Evolutionary conservation across 2,888 invertebrate species (phyloP).

Genomic region (Pyrrhia umbra): DNA sequence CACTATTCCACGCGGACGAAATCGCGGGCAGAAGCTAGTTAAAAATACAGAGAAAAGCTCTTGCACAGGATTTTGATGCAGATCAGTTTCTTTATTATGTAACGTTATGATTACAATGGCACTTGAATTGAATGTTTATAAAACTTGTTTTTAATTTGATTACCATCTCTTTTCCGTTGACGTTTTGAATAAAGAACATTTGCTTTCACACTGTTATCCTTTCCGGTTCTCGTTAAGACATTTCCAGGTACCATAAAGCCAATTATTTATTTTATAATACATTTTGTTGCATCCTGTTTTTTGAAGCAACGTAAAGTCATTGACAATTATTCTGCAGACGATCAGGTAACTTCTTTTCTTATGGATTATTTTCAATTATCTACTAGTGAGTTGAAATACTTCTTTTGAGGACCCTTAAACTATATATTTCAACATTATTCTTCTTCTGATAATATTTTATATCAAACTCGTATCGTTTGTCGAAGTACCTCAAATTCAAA

Average conservation of each 20-base stretch:
- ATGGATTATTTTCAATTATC: no score
- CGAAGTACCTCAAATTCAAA: no score
- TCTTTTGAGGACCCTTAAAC: no score
- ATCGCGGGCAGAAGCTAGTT: no score
- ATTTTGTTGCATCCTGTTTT: constrained; percentile 5
- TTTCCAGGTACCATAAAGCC: constrained; percentile 15
- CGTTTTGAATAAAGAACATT: background rate
- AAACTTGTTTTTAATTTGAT: constrained; percentile 6
- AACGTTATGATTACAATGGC: background rate
- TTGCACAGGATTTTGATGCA: background rate
- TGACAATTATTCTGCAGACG: background rate
- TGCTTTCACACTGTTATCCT: constrained; percentile 20
- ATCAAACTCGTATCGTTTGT: no score
- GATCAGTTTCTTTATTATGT: background rate
- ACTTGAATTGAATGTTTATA: background rate
- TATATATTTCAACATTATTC: no score
- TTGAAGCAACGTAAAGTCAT: background rate
- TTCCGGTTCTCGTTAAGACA: constrained; percentile 20
- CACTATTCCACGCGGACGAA: no score
- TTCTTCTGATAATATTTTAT: no score
- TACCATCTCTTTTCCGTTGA: background rate
- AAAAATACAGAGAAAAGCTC: background rate
- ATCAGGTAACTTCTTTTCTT: no score
- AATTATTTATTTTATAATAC: background rate
- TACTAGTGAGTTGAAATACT: no score